These are phyloP conservation scores for Peucedramus taeniatus DNA, from an alignment of 2,113 vertebrate species.

Conservation along the genomic window DNA sequence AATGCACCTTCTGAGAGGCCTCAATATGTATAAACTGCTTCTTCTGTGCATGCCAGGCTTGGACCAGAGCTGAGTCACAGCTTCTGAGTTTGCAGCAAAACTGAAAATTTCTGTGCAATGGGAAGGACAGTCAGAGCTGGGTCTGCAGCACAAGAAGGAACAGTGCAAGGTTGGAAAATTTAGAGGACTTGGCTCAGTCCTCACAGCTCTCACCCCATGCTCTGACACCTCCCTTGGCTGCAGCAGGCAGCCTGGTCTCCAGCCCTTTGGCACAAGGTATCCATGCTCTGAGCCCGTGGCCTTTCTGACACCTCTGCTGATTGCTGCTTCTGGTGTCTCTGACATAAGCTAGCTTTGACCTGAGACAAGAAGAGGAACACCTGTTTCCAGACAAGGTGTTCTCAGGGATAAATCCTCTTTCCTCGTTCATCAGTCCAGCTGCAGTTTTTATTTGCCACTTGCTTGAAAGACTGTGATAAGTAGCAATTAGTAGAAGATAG, in stretches of 20 bases:
- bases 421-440: not conserved
- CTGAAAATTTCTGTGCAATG: not conserved
- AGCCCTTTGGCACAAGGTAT: not conserved
- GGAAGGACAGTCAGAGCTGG: not conserved
- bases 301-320: not conserved
- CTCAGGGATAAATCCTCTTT: not conserved
- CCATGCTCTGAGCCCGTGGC: rapidly evolving
- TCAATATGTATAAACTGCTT: not conserved
- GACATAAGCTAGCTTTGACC: not conserved
- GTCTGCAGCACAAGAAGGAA: not conserved
- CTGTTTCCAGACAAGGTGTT: not conserved
- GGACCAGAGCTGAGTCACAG: not conserved
- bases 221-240: not conserved
- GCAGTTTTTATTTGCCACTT: not conserved
- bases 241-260: not conserved
- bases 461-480: not conserved
- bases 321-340: not conserved
- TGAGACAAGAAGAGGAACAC: not conserved
- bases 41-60: not conserved
- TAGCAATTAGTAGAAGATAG: not conserved
- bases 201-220: not conserved
- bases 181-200: not conserved
- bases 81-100: not conserved
- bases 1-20: not conserved
- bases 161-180: not conserved